These are phyloP conservation scores for Oreocharis arfaki DNA, from an alignment of 2,113 vertebrate genomes.

Conservation along the genomic window DNA sequence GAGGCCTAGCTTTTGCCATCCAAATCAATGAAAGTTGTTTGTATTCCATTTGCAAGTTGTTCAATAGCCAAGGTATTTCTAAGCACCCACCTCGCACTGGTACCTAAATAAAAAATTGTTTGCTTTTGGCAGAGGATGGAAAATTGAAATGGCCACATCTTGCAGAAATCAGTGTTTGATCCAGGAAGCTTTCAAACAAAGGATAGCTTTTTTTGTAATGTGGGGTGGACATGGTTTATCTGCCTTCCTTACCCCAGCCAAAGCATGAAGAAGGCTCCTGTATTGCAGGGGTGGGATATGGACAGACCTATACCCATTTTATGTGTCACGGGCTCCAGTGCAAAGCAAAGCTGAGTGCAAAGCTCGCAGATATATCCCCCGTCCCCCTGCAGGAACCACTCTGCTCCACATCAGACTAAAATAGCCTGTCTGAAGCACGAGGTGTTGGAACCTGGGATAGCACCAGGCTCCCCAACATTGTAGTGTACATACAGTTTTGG, in stretches of 20 bases:
- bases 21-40: background rate
- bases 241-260: background rate
- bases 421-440: background rate
- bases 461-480: background rate
- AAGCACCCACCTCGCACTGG: fast-evolving
- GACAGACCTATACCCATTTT: background rate
- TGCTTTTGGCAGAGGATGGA: background rate
- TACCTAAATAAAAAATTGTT: background rate
- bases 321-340: fast-evolving
- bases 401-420: background rate
- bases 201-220: background rate
- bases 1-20: background rate
- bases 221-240: background rate
- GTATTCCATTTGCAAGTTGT: background rate
- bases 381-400: background rate
- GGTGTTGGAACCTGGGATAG: background rate
- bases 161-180: background rate
- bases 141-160: background rate
- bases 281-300: background rate
- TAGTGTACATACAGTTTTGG: background rate
- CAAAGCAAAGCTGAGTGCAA: no score
- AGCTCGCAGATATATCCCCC: background rate
- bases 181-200: background rate
- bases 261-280: background rate
- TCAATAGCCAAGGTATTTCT: background rate